Conservation (phyloP, 2,888 invertebrate species). For the Eilema caniola region DNA sequence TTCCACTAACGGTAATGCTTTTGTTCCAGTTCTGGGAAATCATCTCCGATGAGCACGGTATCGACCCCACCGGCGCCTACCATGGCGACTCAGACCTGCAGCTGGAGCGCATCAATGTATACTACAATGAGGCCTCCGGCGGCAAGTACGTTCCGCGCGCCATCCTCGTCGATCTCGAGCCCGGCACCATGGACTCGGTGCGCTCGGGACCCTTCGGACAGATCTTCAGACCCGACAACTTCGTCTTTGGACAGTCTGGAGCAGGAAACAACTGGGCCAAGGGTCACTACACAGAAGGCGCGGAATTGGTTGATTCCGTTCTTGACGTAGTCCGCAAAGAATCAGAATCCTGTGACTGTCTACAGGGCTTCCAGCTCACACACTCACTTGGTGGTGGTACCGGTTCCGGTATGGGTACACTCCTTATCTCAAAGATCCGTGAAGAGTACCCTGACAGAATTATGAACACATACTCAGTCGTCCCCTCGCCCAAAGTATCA, state of each 20-base stretch:
- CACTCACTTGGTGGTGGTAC: conserved; percentile 89
- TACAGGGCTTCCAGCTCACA: conserved; percentile 95
- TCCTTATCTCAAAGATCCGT: conserved; percentile 95
- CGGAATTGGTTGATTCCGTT: conserved; percentile 91
- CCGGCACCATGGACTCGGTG: conserved; percentile 89
- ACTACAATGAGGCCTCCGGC: conserved; percentile 96
- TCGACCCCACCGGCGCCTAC: conserved; percentile 96
- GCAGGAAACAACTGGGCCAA: conserved; percentile 88
- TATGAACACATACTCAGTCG: conserved; percentile 94
- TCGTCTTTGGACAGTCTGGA: conserved; percentile 89
- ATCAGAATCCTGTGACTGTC: conserved; percentile 96
- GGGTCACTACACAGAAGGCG: conserved; percentile 91
- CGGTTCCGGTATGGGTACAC: conserved; percentile 88
- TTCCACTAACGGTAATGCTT: conserved; percentile 90
- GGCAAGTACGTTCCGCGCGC: conserved; percentile 82
- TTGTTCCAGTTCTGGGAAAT: conserved; percentile 93
- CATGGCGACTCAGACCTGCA: conserved; percentile 96
- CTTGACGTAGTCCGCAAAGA: conserved; percentile 95
- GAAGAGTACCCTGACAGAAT: conserved; percentile 97
- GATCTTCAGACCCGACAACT: conserved; percentile 92
- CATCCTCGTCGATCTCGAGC: conserved; percentile 80
- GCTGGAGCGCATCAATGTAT: conserved; percentile 97
- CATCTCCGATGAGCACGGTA: conserved; percentile 98
- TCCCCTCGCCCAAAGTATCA: conserved; percentile 95
- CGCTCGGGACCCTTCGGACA: conserved; percentile 90